These are phyloP conservation scores for Stenotaenia linearis DNA, from an alignment of 2,888 invertebrate genomes.

Conservation along the genomic window DNA sequence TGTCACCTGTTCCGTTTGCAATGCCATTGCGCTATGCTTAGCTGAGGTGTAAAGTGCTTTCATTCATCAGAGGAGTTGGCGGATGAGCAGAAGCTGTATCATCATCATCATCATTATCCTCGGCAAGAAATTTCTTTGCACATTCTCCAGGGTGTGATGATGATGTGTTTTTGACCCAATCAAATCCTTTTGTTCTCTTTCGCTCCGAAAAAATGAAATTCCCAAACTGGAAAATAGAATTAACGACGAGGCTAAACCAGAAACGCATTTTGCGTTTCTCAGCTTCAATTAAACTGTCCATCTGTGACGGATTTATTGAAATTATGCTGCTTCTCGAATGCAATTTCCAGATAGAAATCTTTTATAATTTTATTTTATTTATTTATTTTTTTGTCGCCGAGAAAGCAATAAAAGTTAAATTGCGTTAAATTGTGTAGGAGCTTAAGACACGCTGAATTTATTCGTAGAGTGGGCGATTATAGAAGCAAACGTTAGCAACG, in stretches of 20 bases:
- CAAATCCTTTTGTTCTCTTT: conserved; percentile 9
- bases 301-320: neutral
- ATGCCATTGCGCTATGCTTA: conserved; percentile 12
- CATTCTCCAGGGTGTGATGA: neutral
- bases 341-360: neutral
- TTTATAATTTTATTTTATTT: neutral
- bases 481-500: neutral
- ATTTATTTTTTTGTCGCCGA: neutral
- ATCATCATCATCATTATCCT: neutral
- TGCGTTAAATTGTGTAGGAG: neutral
- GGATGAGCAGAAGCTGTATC: neutral
- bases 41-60: neutral
- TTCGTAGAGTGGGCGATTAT: neutral
- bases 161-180: neutral
- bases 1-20: neutral
- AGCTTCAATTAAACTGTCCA: neutral
- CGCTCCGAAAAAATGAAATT: neutral
- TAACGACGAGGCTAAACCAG: neutral
- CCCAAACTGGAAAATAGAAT: neutral
- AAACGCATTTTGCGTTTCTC: neutral
- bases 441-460: neutral
- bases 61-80: neutral
- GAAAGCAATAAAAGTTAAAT: neutral
- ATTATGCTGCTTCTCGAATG: neutral
- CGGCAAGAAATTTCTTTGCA: neutral